These are phyloP conservation scores for Drosophila rufa DNA, from an alignment of 1,140 invertebrate genomes.

Conservation along the genomic window DNA sequence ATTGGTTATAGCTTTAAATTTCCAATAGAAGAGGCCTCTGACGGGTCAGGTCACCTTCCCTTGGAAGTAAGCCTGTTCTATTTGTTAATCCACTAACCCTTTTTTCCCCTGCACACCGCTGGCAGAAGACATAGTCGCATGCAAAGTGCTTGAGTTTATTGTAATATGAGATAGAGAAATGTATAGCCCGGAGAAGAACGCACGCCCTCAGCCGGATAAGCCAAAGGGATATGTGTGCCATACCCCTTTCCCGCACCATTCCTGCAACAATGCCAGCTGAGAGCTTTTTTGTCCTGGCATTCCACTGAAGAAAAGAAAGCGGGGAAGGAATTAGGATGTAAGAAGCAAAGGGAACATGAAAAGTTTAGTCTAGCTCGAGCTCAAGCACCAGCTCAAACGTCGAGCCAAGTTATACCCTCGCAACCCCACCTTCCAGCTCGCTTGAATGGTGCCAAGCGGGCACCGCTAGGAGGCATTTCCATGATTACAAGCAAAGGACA, in stretches of 20 bases:
- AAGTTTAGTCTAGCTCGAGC: constrained; percentile 45
- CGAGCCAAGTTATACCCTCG: constrained; percentile 31
- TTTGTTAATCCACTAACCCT: constrained; percentile 60
- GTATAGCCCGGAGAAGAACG: constrained; percentile 59
- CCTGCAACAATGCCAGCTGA: constrained; percentile 39
- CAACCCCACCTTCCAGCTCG: constrained; percentile 4
- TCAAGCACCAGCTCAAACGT: constrained; percentile 55
- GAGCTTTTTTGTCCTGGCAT: constrained; percentile 42
- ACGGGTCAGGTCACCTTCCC: constrained; percentile 25
- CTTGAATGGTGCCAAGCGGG: constrained; percentile 59
- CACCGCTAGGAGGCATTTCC: constrained; percentile 52
- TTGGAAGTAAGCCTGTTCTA: constrained; percentile 18
- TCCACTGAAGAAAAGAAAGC: constrained; percentile 44
- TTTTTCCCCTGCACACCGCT: constrained; percentile 7
- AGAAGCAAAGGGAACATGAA: constrained; percentile 34
- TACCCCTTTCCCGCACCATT: not conserved
- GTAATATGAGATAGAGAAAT: constrained; percentile 59
- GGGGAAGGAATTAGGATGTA: constrained; percentile 27
- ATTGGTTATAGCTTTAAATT: constrained; percentile 28
- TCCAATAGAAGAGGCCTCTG: not conserved
- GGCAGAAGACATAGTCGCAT: constrained; percentile 61
- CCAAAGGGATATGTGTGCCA: constrained; percentile 61
- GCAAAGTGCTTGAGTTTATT: constrained; percentile 71
- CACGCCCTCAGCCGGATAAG: constrained; percentile 59
- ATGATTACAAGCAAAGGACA: constrained; percentile 49